Evolutionary conservation across 1,140 invertebrate species (phyloP).

Genomic region (Trichomalopsis sarcophagae): DNA sequence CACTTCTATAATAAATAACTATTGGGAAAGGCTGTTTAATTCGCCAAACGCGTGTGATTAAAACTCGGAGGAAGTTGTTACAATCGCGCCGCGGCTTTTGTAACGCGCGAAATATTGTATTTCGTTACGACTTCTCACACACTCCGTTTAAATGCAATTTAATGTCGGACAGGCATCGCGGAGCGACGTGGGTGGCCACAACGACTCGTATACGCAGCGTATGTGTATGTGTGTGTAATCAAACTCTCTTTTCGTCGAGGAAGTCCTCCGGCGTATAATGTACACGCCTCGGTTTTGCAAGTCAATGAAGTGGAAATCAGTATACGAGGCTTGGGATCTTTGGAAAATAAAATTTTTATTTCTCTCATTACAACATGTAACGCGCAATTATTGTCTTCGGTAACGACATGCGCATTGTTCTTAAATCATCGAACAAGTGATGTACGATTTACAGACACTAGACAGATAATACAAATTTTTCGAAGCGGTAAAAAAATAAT

Average conservation of each 20-base stretch:
- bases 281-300: neutral
- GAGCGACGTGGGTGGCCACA: neutral
- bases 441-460: neutral
- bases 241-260: neutral
- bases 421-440: neutral
- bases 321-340: neutral
- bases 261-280: neutral
- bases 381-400: neutral
- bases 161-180: neutral
- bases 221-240: neutral
- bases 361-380: neutral
- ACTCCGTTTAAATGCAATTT: neutral
- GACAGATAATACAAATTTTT: neutral
- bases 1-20: constrained; percentile 15
- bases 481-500: neutral
- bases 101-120: neutral
- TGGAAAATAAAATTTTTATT: constrained; percentile 25
- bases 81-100: neutral
- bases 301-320: neutral
- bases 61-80: neutral
- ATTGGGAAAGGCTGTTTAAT: constrained; percentile 14
- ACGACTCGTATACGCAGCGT: neutral
- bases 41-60: neutral
- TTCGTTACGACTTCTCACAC: neutral
- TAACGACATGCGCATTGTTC: neutral